A percentile compares a stretch with the other conserved stretches of the same genome.
Conservation (phyloP, 2,888 invertebrate genomes). For the Chrysopilus asiliformis region DNA sequence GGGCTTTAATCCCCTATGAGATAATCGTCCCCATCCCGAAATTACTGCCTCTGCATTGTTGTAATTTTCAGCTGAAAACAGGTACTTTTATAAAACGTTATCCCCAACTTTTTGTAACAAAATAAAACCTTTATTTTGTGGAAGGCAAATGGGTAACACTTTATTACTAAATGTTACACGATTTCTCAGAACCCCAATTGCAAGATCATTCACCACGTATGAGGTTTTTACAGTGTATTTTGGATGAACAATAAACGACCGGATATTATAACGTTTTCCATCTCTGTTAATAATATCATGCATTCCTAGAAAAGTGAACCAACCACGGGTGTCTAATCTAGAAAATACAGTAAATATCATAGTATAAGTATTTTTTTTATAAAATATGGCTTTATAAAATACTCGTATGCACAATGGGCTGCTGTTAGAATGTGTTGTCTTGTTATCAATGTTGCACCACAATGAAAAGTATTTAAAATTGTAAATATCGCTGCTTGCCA, state of each 20-base stretch:
- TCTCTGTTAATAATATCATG: not conserved
- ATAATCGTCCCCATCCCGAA: not conserved
- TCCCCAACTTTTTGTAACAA: not conserved
- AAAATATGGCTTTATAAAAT: not conserved
- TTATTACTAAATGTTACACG: not conserved
- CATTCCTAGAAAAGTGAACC: not conserved
- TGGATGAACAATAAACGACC: not conserved
- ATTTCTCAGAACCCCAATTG: not conserved
- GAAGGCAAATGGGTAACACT: not conserved
- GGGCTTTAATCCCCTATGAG: not conserved
- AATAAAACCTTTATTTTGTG: not conserved
- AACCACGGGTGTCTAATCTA: not conserved
- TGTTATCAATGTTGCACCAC: conserved; percentile 11
- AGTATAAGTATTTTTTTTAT: not conserved
- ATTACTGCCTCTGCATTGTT: not conserved
- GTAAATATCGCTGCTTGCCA: not conserved
- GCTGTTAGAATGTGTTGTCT: conserved; percentile 11
- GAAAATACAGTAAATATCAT: not conserved
- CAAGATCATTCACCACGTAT: not conserved
- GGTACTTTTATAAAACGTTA: not conserved
- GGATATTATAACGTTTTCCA: conserved; percentile 3
- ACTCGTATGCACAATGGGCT: conserved; percentile 11
- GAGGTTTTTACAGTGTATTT: not conserved
- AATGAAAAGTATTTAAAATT: not conserved
- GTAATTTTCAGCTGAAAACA: not conserved